Percentiles rank a stretch among this genome's conserved stretches.
Conservation (phyloP, 1,140 invertebrate species). For the Cyclina sinensis region DNA sequence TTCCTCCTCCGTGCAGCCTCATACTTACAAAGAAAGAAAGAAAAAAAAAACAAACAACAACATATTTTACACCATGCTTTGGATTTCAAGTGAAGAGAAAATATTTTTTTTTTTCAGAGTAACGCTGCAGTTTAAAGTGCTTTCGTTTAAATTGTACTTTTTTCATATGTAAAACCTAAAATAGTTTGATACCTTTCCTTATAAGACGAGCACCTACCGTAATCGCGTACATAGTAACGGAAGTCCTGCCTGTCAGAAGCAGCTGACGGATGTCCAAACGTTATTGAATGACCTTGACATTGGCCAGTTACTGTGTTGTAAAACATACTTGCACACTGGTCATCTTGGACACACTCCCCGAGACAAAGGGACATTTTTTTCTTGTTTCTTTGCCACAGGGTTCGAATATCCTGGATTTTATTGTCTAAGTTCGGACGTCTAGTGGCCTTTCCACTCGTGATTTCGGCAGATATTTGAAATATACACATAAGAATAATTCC, state of each 20-base stretch:
- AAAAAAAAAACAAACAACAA: too few relatives aligned
- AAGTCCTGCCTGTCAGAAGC: slow-evolving; percentile 25
- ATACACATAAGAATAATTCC: not conserved
- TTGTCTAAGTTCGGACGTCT: not conserved
- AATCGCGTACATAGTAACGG: not conserved
- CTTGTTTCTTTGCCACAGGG: not conserved
- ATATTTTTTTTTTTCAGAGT: too few relatives aligned
- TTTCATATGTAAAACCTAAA: too few relatives aligned
- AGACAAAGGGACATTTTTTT: not conserved
- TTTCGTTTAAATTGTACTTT: too few relatives aligned
- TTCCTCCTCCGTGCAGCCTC: too few relatives aligned
- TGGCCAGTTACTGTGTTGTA: not conserved
- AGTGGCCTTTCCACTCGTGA: not conserved
- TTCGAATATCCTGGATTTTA: not conserved
- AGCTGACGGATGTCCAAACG: not conserved
- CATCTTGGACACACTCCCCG: not conserved
- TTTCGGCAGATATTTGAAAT: slow-evolving; percentile 21
- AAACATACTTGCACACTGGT: slow-evolving; percentile 3
- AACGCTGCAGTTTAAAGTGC: too few relatives aligned
- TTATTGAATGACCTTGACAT: slow-evolving; percentile 45
- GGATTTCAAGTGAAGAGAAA: too few relatives aligned
- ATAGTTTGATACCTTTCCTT: too few relatives aligned
- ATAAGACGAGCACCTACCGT: not conserved
- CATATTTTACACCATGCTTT: too few relatives aligned
- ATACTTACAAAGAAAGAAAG: too few relatives aligned